phyloP scores from a whole-genome alignment of 2,888 invertebrate genomes.

The Mechanitis messenoides region DNA sequence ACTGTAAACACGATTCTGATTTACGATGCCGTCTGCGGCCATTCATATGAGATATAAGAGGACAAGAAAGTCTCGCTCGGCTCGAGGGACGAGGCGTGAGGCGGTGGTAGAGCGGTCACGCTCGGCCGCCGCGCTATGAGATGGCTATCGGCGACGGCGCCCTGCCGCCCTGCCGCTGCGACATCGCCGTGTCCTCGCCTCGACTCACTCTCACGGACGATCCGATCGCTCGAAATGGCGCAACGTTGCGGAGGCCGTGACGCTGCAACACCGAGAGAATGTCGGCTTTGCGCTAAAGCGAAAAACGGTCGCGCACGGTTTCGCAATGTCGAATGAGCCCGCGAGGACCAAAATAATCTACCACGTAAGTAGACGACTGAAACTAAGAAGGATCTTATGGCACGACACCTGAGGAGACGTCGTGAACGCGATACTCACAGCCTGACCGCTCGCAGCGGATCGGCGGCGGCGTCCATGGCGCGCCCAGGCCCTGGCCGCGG shows the following conservation, averaged over 20 bases:
- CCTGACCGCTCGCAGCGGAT: conserved; percentile 73
- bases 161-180: conserved; percentile 46
- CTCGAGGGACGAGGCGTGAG: conserved; percentile 27
- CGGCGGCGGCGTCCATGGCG: conserved; percentile 73
- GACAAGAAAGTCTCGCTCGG: conserved; percentile 36
- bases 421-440: conserved; percentile 64
- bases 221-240: conserved; percentile 70
- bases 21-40: conserved; percentile 54
- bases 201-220: conserved; percentile 53
- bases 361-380: conserved; percentile 52
- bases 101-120: conserved; percentile 61
- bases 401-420: conserved; percentile 37
- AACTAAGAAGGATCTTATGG: conserved; percentile 40
- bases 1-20: conserved; percentile 71
- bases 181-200: conserved; percentile 51
- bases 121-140: conserved; percentile 67
- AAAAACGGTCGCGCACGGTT: conserved; percentile 64
- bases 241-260: conserved; percentile 73
- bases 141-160: conserved; percentile 58
- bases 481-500: conserved; percentile 73
- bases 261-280: conserved; percentile 72
- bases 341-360: conserved; percentile 68
- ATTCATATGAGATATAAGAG: conserved; percentile 47
- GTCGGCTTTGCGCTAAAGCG: conserved; percentile 62
- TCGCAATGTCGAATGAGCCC: conserved; percentile 70